A percentile compares a stretch with the other conserved stretches of the same genome.
phyloP scores from a whole-genome alignment of 2,113 vertebrate genomes.

The Phyllopteryx taeniolatus region DNA sequence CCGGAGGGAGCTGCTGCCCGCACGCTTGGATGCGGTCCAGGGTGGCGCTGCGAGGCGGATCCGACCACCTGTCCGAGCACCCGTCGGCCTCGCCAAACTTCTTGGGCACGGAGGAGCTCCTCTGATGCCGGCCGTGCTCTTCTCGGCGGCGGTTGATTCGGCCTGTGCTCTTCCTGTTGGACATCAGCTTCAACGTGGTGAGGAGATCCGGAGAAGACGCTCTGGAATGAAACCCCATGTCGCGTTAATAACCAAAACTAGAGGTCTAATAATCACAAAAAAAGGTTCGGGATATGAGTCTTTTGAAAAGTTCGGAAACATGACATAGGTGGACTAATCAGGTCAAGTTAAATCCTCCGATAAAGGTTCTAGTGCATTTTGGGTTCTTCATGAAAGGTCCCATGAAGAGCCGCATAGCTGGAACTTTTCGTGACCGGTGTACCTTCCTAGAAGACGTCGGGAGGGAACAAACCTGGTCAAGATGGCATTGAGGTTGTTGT shows the following conservation, averaged over 20 bases:
- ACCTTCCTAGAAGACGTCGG: not conserved
- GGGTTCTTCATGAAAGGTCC: no score
- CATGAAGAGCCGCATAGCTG: no score
- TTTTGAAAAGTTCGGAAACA: no score
- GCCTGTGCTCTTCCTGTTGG: slow-evolving; percentile 88
- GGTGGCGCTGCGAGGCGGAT: slow-evolving; percentile 90
- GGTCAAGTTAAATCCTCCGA: no score
- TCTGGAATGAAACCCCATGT: slow-evolving; percentile 46
- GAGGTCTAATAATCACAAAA: not conserved
- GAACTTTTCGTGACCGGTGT: no score
- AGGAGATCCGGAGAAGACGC: slow-evolving; percentile 88
- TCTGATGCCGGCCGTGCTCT: slow-evolving; percentile 85
- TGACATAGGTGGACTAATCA: no score
- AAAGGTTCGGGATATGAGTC: not conserved
- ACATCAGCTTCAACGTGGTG: slow-evolving; percentile 79
- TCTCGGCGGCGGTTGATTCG: slow-evolving; percentile 81
- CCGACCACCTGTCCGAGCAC: slow-evolving; percentile 82
- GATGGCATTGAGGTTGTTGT: slow-evolving; percentile 83
- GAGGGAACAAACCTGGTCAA: slow-evolving; percentile 79
- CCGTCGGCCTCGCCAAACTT: slow-evolving; percentile 87
- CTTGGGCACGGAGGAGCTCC: slow-evolving; percentile 94
- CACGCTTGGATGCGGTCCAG: slow-evolving; percentile 88
- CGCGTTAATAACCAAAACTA: not conserved
- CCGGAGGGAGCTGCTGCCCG: slow-evolving; percentile 79
- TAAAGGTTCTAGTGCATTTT: not conserved